Conservation (phyloP, 1,140 invertebrate species). For the Ips typographus region DNA sequence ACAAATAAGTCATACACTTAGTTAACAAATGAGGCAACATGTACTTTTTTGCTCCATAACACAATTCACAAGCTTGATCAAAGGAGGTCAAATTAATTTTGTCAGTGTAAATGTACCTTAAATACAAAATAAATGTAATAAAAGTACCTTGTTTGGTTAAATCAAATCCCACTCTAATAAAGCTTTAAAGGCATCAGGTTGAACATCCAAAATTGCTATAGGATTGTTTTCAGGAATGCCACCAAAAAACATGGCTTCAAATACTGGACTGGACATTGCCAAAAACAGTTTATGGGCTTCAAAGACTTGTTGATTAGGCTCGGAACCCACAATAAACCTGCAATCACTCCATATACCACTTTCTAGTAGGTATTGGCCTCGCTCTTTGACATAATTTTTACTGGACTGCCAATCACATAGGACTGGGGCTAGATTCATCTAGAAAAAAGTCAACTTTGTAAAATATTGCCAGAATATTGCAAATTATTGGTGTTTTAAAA, state of each 20-base stretch:
- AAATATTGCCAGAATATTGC: not conserved
- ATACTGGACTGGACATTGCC: slow-evolving; percentile 82
- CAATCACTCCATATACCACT: slow-evolving; percentile 79
- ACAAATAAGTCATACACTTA: slow-evolving; percentile 77
- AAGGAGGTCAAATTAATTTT: slow-evolving; percentile 75
- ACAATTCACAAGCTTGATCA: slow-evolving; percentile 81
- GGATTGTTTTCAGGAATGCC: slow-evolving; percentile 69
- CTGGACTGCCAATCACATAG: slow-evolving; percentile 72
- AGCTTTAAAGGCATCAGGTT: slow-evolving; percentile 80
- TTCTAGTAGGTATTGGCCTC: slow-evolving; percentile 69
- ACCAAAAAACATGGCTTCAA: slow-evolving; percentile 79
- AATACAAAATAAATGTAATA: slow-evolving; percentile 40
- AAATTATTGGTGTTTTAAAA: not conserved
- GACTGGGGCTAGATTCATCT: slow-evolving; percentile 44
- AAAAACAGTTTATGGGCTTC: slow-evolving; percentile 78
- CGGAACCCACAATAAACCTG: slow-evolving; percentile 78
- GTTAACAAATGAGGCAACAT: slow-evolving; percentile 80
- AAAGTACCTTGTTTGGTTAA: not conserved
- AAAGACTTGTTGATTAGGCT: slow-evolving; percentile 70
- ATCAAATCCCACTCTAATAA: slow-evolving; percentile 61
- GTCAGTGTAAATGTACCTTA: slow-evolving; percentile 80
- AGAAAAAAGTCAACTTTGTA: slow-evolving; percentile 7
- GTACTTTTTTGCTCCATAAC: slow-evolving; percentile 86
- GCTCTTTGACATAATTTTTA: slow-evolving; percentile 66
- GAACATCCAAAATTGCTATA: slow-evolving; percentile 78